phyloP scores from a whole-genome alignment of 2,888 invertebrate species.

The Agonum fuliginosum region DNA sequence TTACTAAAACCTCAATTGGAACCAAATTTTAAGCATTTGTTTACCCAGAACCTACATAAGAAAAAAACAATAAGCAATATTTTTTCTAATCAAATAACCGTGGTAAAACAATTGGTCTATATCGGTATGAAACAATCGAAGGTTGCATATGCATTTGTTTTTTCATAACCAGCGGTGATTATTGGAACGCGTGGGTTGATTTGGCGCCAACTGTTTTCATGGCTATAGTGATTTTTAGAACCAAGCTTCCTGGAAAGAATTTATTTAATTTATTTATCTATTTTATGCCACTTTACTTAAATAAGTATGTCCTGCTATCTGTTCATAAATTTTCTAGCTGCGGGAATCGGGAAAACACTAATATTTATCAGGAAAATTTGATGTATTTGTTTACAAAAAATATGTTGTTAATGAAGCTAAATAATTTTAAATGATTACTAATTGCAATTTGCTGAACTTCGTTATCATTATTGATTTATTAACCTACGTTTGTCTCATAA shows the following conservation, averaged over 20 bases:
- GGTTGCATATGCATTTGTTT: neutral
- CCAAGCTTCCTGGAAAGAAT: slow-evolving; percentile 1
- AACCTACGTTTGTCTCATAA: no score
- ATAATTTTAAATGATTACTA: no score
- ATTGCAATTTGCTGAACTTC: no score
- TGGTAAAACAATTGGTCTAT: slow-evolving; percentile 12
- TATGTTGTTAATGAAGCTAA: no score
- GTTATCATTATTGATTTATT: no score
- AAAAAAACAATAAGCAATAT: neutral
- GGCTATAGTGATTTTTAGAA: slow-evolving; percentile 23
- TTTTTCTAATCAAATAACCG: neutral
- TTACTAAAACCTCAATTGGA: neutral
- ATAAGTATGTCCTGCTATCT: no score
- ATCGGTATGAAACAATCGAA: neutral
- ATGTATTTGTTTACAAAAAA: no score
- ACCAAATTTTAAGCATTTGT: neutral
- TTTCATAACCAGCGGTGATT: neutral
- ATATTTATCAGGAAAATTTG: no score
- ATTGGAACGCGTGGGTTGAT: neutral
- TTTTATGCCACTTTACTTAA: neutral
- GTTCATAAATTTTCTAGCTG: no score
- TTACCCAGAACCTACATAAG: neutral
- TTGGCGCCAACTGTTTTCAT: slow-evolving; percentile 19
- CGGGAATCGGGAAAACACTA: no score
- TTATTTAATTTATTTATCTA: neutral